These are phyloP conservation scores for Eulemur rubriventer DNA, from an alignment of 2,797 vertebrate species.

Conservation along the genomic window DNA sequence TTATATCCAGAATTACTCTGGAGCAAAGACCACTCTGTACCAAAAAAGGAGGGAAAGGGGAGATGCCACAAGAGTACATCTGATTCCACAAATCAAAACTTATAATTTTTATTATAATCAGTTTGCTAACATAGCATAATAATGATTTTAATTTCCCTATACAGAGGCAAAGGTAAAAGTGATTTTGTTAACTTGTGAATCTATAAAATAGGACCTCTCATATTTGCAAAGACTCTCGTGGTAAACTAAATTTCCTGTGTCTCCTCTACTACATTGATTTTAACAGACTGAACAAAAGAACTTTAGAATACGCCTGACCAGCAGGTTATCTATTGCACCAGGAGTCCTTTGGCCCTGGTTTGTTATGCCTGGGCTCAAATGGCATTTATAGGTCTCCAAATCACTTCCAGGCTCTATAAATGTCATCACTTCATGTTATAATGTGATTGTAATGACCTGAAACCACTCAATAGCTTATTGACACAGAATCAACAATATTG, in stretches of 20 bases:
- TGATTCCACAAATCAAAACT: slow-evolving; percentile 15
- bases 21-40: not conserved
- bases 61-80: not conserved
- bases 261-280: not conserved
- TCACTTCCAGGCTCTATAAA: slow-evolving; percentile 62
- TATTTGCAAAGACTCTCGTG: slow-evolving; percentile 26
- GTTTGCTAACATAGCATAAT: not conserved
- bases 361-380: slow-evolving; percentile 20
- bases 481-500: slow-evolving; percentile 57
- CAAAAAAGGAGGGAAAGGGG: not conserved
- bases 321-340: slow-evolving; percentile 22
- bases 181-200: not conserved
- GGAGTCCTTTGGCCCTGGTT: slow-evolving; percentile 2
- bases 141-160: slow-evolving; percentile 6
- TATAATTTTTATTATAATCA: not conserved
- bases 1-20: not conserved
- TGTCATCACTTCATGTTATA: slow-evolving; percentile 63
- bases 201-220: not conserved
- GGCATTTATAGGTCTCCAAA: slow-evolving; percentile 66
- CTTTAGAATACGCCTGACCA: not conserved
- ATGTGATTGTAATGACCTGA: slow-evolving; percentile 35
- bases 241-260: not conserved
- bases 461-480: slow-evolving; percentile 44
- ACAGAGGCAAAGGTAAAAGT: not conserved
- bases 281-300: slow-evolving; percentile 3